phyloP scores from a whole-genome alignment of 1,140 invertebrate genomes.

The Saccostrea glomerata region DNA sequence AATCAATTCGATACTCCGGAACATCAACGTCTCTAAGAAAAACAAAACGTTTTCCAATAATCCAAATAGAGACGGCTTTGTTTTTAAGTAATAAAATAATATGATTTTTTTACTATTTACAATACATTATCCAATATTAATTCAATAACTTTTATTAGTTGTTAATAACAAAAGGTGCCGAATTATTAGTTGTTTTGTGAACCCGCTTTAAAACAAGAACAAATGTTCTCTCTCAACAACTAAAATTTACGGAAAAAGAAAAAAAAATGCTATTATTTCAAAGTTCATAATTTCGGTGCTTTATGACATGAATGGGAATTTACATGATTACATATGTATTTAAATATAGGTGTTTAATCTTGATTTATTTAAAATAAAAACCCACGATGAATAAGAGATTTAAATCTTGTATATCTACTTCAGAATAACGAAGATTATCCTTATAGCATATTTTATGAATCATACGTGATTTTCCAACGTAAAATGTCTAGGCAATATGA shows the following conservation, averaged over 20 bases:
- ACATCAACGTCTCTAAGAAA: conserved; percentile 1
- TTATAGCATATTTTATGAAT: neutral
- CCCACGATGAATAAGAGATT: neutral
- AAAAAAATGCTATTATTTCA: neutral
- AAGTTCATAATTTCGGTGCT: neutral
- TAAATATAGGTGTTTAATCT: neutral
- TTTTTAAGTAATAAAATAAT: neutral
- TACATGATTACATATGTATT: neutral
- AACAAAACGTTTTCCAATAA: neutral
- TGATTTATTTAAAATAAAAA: neutral
- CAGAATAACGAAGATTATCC: neutral
- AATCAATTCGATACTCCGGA: neutral
- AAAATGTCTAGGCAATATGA: too few species aligned
- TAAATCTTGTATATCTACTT: neutral
- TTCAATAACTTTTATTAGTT: neutral
- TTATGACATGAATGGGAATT: neutral
- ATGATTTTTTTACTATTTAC: neutral
- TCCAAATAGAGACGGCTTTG: neutral
- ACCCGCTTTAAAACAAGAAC: neutral
- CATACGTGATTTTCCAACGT: neutral
- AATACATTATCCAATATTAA: neutral
- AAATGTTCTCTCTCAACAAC: neutral
- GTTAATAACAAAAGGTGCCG: neutral
- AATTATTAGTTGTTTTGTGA: neutral
- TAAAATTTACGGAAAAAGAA: neutral